Evolutionary conservation across 2,888 invertebrate genomes (phyloP), one percentile per base, ranked within the genome.

Genomic region (Meiosimyza decipiens): DNA sequence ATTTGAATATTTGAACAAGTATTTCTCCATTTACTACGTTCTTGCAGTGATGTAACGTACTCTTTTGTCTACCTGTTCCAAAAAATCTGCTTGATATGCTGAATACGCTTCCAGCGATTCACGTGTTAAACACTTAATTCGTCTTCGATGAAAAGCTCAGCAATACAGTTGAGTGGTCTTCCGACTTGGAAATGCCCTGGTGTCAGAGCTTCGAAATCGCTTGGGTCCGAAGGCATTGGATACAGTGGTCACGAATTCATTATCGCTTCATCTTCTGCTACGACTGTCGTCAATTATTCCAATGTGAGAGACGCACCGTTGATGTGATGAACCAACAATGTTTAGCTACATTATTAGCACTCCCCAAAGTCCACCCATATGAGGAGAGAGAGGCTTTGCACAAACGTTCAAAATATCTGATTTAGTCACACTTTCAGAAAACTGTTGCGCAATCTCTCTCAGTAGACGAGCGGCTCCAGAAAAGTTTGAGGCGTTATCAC

Each of bases 401-500:
- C 59, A 18, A 11, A 11, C 22, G 6, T 16, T 22, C 28, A 15
- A 18, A 16, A 18, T 57, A 1, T 57, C 1, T 18, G 57, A 7
- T 57, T 57, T 3, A 57, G 5, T 57, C 18, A 57, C 16, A 16
- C 16, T 18, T 57, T 57, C 57, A n/a, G 22, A 18, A 18, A 22
- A n/a, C 5, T 16, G 22, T 57, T 57, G 12, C 57, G 22, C 22
- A 22, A 22, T 1, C 22, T 22, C 22, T 3, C 6, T 57, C 57
- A 57, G 16, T 16, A 7, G 9, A 28, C 59, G 16, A 15, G 59
- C 60, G 40, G 16, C 67, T 22, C 68, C 63, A 6, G 57, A 64
- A 16, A 72, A 71, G 40, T 71, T 63, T 11, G 57, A 55, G 11
- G 68, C 73, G 50, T 73, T 73, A 52, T 73, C 73, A 40, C 71